These are phyloP conservation scores for Oreortyx pictus DNA, from an alignment of 2,797 vertebrate species.

Conservation along the genomic window DNA sequence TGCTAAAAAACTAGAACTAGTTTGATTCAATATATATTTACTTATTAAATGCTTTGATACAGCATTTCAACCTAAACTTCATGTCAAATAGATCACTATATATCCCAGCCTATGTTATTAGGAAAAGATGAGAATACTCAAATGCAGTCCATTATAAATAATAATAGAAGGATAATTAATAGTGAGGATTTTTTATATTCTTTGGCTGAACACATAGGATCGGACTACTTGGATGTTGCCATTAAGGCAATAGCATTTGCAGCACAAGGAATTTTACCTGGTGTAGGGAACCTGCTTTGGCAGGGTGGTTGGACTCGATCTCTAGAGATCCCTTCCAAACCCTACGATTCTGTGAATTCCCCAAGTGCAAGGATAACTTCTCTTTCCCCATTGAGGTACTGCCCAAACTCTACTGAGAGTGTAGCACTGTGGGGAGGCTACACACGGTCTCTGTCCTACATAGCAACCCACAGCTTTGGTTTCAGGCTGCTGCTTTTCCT, in stretches of 20 bases:
- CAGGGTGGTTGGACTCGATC: no score
- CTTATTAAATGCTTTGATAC: not conserved
- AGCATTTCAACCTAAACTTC: not conserved
- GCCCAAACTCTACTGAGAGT: rapidly evolving
- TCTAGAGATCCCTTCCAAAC: no score
- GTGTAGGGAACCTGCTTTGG: no score
- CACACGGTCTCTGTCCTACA: rapidly evolving
- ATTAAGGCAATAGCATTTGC: not conserved
- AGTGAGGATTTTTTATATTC: not conserved
- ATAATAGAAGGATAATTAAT: not conserved
- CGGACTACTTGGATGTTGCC: not conserved
- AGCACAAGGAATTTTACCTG: no score
- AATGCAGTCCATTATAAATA: not conserved
- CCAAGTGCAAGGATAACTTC: not conserved
- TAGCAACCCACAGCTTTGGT: rapidly evolving
- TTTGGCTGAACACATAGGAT: rapidly evolving
- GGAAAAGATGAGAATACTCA: not conserved
- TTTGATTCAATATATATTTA: not conserved
- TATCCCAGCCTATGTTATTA: not conserved
- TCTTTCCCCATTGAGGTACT: rapidly evolving
- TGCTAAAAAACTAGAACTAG: not conserved
- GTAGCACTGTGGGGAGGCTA: rapidly evolving
- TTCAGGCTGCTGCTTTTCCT: rapidly evolving
- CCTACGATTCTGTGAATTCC: no score
- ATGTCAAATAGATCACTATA: not conserved